A percentile compares a stretch with the other conserved stretches of the same genome.
These are phyloP conservation scores for Ophioninae sp. DNA, from an alignment of 2,888 invertebrate genomes.

Conservation along the genomic window DNA sequence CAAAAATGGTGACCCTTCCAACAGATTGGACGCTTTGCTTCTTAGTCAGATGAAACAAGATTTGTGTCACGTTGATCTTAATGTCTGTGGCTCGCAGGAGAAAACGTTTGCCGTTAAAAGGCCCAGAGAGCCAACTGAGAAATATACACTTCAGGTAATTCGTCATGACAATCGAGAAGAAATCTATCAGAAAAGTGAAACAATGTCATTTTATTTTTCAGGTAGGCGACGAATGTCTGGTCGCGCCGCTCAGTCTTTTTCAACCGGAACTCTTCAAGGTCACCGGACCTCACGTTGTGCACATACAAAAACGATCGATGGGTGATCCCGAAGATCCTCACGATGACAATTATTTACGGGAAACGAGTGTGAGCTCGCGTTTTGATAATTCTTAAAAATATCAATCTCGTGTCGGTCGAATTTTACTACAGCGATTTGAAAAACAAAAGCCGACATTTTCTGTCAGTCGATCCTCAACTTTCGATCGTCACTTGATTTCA, in stretches of 20 bases:
- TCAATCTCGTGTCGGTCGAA: neutral
- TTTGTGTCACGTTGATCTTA: constrained; percentile 94
- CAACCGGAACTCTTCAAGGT: constrained; percentile 93
- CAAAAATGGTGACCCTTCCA: constrained; percentile 88
- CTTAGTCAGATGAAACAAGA: constrained; percentile 93
- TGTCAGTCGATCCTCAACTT: neutral
- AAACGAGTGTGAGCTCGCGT: constrained; percentile 86
- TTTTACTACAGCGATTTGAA: neutral
- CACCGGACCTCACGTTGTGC: constrained; percentile 88
- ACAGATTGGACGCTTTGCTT: constrained; percentile 89
- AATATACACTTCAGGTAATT: constrained; percentile 87
- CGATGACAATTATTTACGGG: constrained; percentile 94
- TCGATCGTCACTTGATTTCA: constrained; percentile 69
- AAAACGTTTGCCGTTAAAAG: constrained; percentile 89
- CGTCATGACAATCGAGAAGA: neutral
- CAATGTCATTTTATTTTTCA: constrained; percentile 75
- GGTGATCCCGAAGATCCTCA: constrained; percentile 96
- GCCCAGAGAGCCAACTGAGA: constrained; percentile 86
- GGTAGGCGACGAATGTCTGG: constrained; percentile 95
- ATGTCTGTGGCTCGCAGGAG: constrained; percentile 93
- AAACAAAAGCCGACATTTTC: neutral
- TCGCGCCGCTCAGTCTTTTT: constrained; percentile 94
- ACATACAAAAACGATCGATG: constrained; percentile 86
- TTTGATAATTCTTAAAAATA: neutral
- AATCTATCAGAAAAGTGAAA: constrained; percentile 7